Base-by-base conservation (phyloP, 2,888 invertebrate species). In the Drosophila mulleri region DNA sequence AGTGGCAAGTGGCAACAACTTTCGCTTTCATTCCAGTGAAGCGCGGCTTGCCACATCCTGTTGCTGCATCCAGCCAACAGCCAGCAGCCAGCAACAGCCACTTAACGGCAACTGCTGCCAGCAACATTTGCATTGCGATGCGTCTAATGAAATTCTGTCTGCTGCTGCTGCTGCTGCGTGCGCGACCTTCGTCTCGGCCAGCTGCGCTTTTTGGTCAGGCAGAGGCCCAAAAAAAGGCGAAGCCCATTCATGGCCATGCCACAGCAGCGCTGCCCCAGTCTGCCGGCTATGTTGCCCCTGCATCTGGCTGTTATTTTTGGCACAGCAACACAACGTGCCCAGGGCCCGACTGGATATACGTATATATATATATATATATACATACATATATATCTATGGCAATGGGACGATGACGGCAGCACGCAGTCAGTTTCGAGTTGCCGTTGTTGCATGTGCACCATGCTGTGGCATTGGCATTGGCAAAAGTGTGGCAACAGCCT, bases 381-480 rank as follows among this genome's bases (percentile, higher is more conserved):
- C n/a, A n/a, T 48, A 32, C 74, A 6, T 50, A 20, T 83, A 59
- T 87, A 85, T 87, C 80, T 85, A 65, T 85, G 85, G 85, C 85
- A 85, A 78, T 85, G 85, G 85, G 85, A 75, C 85, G 87, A 61
- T 54, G 60, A 67, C 29, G 66, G 35, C 57, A 42, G 54, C 29
- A 58, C 41, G 54, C 66, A 67, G 39, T 23, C 54, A 39, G 37
- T 6, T 35, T 9, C 32, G 56, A 63, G 69, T 70, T 78, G 69
- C 70, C 68, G 82, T 59, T 68, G 64, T 61, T 72, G 80, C 86
- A 78, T 88, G 71, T 88, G 71, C 80, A 74, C 75, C 66, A 61
- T 63, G 64, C 52, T 72, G 80, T 78, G 89, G 88, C 85, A 89
- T 85, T 86, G 85, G 89, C 85, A 86, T 86, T 86, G 85, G 78